These are phyloP conservation scores for Myathropa florea DNA, from an alignment of 2,888 invertebrate species.

Conservation along the genomic window DNA sequence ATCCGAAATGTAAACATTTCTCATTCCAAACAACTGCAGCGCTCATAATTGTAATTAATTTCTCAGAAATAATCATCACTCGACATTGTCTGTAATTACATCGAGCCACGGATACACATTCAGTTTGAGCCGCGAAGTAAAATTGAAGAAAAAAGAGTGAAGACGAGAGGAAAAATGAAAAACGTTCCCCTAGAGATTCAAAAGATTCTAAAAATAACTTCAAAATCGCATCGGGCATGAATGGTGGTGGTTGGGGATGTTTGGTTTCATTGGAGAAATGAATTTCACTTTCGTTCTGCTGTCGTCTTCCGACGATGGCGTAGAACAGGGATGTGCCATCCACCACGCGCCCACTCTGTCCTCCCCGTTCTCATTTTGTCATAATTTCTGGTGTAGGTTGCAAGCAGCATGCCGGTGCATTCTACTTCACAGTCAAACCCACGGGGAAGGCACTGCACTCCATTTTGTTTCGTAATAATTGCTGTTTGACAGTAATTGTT, in stretches of 20 bases:
- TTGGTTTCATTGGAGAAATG: slow-evolving; percentile 12
- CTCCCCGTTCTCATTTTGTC: not conserved
- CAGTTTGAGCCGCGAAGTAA: not conserved
- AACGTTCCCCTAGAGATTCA: slow-evolving; percentile 14
- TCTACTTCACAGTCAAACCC: not conserved
- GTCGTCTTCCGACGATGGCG: not conserved
- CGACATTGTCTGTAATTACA: slow-evolving; percentile 57
- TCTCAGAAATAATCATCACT: slow-evolving; percentile 37
- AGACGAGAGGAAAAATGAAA: not conserved
- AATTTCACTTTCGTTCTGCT: slow-evolving; percentile 28
- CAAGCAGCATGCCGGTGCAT: slow-evolving; percentile 42
- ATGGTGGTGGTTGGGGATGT: not conserved
- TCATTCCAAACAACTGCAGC: slow-evolving; percentile 32
- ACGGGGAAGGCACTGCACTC: slow-evolving; percentile 3
- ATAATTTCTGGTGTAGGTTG: not conserved
- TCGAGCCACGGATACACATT: not conserved
- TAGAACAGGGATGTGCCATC: not conserved
- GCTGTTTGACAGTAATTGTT: slow-evolving; percentile 42
- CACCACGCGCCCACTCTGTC: not conserved
- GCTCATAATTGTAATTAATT: slow-evolving; percentile 60
- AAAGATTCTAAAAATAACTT: slow-evolving; percentile 52
- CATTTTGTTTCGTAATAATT: slow-evolving; percentile 45
- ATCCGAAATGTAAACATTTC: slow-evolving; percentile 7
- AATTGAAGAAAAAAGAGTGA: slow-evolving; percentile 9
- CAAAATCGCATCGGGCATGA: slow-evolving; percentile 7